Conservation (phyloP, 1,140 invertebrate genomes). For the Papilio glaucus region DNA sequence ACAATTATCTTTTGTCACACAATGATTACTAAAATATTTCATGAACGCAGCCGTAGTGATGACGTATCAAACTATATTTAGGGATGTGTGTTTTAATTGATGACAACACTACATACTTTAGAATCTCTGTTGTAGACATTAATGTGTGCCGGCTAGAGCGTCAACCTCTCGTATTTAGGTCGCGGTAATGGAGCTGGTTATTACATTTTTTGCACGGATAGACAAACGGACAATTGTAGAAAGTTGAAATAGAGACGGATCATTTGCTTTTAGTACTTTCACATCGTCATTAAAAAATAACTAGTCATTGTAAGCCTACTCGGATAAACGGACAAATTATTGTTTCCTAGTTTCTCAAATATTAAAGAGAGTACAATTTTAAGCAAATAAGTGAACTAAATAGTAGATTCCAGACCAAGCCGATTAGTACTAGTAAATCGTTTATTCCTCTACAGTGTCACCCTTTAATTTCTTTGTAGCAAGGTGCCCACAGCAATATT, state of each 20-base stretch:
- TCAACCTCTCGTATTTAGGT: slow-evolving; percentile 24
- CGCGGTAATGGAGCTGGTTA: slow-evolving; percentile 26
- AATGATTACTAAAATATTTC: not conserved
- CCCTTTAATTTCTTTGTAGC: no score
- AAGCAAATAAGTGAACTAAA: not conserved
- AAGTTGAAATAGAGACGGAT: slow-evolving; percentile 32
- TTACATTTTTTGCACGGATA: slow-evolving; percentile 25
- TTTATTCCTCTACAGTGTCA: no score
- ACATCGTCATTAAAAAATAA: not conserved
- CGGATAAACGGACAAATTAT: not conserved
- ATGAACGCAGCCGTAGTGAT: not conserved
- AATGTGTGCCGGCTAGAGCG: not conserved
- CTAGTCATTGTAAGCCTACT: slow-evolving; percentile 3
- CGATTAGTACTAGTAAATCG: no score
- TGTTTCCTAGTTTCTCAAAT: not conserved
- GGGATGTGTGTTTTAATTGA: not conserved
- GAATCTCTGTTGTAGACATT: not conserved
- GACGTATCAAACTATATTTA: slow-evolving; percentile 1
- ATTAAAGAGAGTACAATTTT: not conserved
- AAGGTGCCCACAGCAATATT: no score
- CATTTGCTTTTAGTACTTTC: slow-evolving; percentile 28
- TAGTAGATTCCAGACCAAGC: no score
- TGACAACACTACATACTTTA: not conserved
- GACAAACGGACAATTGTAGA: slow-evolving; percentile 26
- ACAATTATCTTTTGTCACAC: not conserved